These are phyloP conservation scores for Stigmatopora nigra DNA, from an alignment of 2,113 vertebrate species.

Conservation along the genomic window DNA sequence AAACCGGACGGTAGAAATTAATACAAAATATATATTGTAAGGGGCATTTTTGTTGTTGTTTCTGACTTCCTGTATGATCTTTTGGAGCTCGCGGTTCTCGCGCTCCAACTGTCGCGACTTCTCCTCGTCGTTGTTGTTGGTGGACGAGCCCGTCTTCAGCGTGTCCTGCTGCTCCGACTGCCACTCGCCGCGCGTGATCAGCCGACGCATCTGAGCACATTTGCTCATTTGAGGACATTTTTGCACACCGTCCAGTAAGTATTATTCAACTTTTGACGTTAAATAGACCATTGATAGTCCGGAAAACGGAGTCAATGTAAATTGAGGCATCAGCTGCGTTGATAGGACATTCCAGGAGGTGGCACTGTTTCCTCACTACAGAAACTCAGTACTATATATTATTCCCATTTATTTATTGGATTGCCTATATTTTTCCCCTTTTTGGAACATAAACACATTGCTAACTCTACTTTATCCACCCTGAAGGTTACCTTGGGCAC, in stretches of 20 bases:
- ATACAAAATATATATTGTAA: no score
- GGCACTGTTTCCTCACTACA: constrained; percentile 14
- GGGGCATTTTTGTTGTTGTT: no score
- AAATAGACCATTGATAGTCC: no score
- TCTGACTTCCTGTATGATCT: constrained; percentile 88
- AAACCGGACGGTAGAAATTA: no score
- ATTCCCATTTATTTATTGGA: no score
- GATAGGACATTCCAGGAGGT: constrained; percentile 20
- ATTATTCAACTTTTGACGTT: no score
- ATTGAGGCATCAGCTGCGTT: background rate
- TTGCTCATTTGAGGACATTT: no score
- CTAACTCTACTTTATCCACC: background rate
- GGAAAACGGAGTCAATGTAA: no score
- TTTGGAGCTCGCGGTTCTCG: constrained; percentile 89
- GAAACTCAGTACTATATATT: no score
- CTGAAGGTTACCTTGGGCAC: constrained; percentile 80
- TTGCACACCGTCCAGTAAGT: no score
- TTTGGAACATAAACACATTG: no score
- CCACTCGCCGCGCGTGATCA: constrained; percentile 93
- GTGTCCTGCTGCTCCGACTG: constrained; percentile 96
- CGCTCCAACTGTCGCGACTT: constrained; percentile 89
- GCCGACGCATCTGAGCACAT: constrained; percentile 79
- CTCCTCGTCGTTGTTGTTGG: constrained; percentile 96
- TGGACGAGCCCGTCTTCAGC: constrained; percentile 91
- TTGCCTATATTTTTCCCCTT: no score